These are phyloP conservation scores for Mico argentatus DNA, from an alignment of 2,797 vertebrate genomes.

Conservation along the genomic window DNA sequence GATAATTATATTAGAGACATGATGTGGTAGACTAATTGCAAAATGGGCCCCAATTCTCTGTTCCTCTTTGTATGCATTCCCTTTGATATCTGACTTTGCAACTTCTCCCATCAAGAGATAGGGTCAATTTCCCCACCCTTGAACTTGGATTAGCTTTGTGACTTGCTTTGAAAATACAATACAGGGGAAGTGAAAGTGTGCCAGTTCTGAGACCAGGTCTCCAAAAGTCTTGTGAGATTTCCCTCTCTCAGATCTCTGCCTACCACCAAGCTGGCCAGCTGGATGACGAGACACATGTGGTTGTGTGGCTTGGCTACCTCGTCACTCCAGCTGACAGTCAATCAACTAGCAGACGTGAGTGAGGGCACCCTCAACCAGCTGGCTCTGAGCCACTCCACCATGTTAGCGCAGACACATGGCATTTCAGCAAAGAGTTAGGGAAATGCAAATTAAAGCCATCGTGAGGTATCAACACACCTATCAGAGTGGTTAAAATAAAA, in stretches of 20 bases:
- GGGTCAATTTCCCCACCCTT: not conserved
- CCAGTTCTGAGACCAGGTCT: not conserved
- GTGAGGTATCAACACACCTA: not conserved
- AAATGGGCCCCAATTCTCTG: not conserved
- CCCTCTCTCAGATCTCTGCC: not conserved
- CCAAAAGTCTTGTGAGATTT: not conserved
- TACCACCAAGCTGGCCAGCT: not conserved
- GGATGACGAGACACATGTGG: not conserved
- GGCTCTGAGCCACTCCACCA: not conserved
- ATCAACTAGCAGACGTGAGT: not conserved
- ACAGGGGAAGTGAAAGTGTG: not conserved
- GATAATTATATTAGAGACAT: not conserved
- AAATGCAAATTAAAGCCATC: not conserved
- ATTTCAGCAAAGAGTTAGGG: not conserved
- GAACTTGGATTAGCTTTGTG: not conserved
- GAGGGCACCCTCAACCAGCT: not conserved
- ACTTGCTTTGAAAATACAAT: not conserved
- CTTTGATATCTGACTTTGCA: not conserved
- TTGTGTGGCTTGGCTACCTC: no score
- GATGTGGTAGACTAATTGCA: not conserved
- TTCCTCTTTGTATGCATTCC: not conserved
- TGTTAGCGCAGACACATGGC: not conserved
- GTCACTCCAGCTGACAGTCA: not conserved
- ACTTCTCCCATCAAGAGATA: not conserved
- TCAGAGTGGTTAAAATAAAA: not conserved